These are phyloP conservation scores for Spondyliosoma cantharus DNA, from an alignment of 2,797 vertebrate genomes.

Conservation along the genomic window DNA sequence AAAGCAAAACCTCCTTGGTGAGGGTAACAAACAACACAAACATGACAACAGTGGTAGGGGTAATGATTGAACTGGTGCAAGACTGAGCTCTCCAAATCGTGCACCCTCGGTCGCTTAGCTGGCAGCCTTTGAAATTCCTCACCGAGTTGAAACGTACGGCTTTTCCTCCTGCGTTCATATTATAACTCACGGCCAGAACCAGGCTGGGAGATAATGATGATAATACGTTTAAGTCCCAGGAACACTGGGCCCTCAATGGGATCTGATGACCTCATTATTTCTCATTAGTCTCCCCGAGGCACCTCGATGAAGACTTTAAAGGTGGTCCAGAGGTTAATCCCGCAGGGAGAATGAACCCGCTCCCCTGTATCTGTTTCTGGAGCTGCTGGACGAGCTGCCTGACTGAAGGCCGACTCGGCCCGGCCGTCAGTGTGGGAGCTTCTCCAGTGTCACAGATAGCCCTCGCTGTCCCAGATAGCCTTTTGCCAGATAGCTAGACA, in stretches of 20 bases:
- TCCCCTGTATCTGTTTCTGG: constrained; percentile 72
- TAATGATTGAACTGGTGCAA: constrained; percentile 18
- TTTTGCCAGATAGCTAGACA: constrained; percentile 69
- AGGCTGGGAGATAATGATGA: constrained; percentile 76
- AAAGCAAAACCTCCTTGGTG: too few relatives aligned
- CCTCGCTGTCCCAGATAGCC: constrained; percentile 69
- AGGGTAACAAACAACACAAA: constrained; percentile 14
- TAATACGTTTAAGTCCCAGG: constrained; percentile 79
- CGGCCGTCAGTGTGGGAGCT: constrained; percentile 55
- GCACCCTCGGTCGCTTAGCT: constrained; percentile 20
- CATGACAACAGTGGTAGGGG: constrained; percentile 9
- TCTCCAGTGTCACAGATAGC: constrained; percentile 68
- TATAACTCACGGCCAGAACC: constrained; percentile 70
- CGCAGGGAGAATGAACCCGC: constrained; percentile 70
- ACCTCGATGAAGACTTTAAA: constrained; percentile 82
- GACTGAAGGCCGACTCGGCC: constrained; percentile 28
- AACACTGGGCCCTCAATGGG: constrained; percentile 69
- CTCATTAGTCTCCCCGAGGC: constrained; percentile 82
- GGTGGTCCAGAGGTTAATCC: constrained; percentile 85
- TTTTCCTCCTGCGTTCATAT: constrained; percentile 51
- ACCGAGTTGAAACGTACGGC: constrained; percentile 39
- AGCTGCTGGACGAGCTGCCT: constrained; percentile 56
- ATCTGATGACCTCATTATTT: constrained; percentile 84
- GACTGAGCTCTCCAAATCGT: constrained; percentile 21
- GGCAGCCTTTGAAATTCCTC: constrained; percentile 53